phyloP scores from a whole-genome alignment of 2,797 vertebrate species.

The Remorina albescens region DNA sequence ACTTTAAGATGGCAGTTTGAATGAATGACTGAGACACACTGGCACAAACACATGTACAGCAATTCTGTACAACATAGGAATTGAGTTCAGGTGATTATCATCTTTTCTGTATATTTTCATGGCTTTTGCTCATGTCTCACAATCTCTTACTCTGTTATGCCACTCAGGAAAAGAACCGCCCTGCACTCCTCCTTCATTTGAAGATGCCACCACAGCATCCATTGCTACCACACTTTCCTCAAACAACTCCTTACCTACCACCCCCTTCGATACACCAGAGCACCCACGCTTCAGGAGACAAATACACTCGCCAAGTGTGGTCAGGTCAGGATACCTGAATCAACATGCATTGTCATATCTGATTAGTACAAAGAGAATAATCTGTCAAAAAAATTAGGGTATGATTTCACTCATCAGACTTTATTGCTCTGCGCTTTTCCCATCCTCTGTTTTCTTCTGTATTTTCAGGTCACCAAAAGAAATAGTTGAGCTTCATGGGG shows the following conservation, averaged over 20 bases:
- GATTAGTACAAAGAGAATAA: background rate
- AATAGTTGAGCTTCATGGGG: slow-evolving; percentile 81
- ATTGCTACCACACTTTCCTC: slow-evolving; percentile 96
- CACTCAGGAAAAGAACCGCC: slow-evolving; percentile 86
- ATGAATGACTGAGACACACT: background rate
- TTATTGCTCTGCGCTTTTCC: slow-evolving; percentile 9
- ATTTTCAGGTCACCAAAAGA: slow-evolving; percentile 81
- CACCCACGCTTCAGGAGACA: slow-evolving; percentile 92
- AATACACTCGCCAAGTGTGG: slow-evolving; percentile 87
- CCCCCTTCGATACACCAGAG: slow-evolving; percentile 93
- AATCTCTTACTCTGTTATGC: background rate
- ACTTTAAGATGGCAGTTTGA: background rate
- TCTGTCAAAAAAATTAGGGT: background rate
- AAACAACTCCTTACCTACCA: slow-evolving; percentile 92
- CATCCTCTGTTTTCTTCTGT: background rate
- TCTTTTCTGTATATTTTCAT: background rate
- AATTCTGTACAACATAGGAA: background rate
- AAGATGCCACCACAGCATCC: slow-evolving; percentile 96
- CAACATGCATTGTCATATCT: background rate
- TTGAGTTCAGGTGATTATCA: background rate
- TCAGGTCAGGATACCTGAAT: slow-evolving; percentile 82
- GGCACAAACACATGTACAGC: background rate
- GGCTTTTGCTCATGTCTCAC: background rate
- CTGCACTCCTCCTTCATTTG: slow-evolving; percentile 95
- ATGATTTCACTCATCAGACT: background rate